These are phyloP conservation scores for Microcebus murinus DNA, from an alignment of 2,113 vertebrate genomes.

Conservation along the genomic window DNA sequence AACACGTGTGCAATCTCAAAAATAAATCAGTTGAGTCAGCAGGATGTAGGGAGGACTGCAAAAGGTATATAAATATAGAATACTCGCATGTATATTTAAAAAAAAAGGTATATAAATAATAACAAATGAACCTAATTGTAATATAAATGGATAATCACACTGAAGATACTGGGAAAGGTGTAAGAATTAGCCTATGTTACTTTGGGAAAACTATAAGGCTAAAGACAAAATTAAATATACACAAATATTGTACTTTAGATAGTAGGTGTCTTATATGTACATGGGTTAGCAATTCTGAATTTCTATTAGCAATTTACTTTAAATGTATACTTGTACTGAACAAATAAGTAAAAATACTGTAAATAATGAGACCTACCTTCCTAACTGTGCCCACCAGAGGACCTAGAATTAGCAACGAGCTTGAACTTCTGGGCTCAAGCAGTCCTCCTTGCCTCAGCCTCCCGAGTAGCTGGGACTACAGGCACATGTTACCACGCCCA, in stretches of 20 bases:
- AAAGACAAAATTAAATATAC: conserved; percentile 2
- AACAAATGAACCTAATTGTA: conserved; percentile 3
- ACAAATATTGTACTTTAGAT: not conserved
- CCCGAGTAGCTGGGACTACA: too few species aligned
- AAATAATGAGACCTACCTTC: not conserved
- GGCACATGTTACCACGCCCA: too few species aligned
- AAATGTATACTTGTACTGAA: conserved; percentile 34
- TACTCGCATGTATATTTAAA: too few species aligned
- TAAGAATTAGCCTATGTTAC: conserved; percentile 21
- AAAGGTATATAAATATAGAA: conserved; percentile 5
- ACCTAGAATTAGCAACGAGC: not conserved
- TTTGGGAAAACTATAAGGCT: conserved; percentile 39
- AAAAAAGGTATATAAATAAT: not conserved
- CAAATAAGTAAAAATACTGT: conserved; percentile 25
- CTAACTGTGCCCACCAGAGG: not conserved
- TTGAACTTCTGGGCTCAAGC: too few species aligned
- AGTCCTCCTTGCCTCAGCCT: too few species aligned
- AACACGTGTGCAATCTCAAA: conserved; percentile 10
- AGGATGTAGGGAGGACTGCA: conserved; percentile 3
- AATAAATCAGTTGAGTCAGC: conserved; percentile 15
- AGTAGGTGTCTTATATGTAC: not conserved
- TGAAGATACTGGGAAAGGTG: not conserved
- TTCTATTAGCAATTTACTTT: not conserved
- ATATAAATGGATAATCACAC: conserved; percentile 1
- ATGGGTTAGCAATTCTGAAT: conserved; percentile 28